A percentile compares a stretch with the other conserved stretches of the same genome.
These are phyloP conservation scores for Coendou prehensilis DNA, from an alignment of 2,797 vertebrate genomes.

Conservation along the genomic window DNA sequence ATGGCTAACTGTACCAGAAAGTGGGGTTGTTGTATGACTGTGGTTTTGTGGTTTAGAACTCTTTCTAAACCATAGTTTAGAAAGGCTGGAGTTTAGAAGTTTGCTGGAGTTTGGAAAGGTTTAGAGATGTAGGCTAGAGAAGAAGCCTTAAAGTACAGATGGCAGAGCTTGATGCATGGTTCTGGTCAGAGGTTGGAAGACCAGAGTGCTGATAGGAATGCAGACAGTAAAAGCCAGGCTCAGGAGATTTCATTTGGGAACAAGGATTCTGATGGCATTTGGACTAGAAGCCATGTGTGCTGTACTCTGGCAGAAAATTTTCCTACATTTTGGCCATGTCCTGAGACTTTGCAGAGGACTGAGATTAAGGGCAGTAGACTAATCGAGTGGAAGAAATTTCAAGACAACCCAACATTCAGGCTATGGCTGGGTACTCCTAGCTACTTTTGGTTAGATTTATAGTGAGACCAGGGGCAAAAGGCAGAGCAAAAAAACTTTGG, in stretches of 20 bases:
- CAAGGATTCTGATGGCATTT: neutral
- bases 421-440: neutral
- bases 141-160: neutral
- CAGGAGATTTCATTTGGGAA: neutral
- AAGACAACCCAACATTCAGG: neutral
- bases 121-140: neutral
- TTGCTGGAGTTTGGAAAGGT: neutral
- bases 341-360: neutral
- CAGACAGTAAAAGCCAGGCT: neutral
- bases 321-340: neutral
- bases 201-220: neutral
- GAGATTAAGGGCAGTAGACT: neutral
- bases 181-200: neutral
- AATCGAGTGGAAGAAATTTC: neutral
- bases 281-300: neutral
- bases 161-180: neutral
- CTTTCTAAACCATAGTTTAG: neutral
- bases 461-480: neutral
- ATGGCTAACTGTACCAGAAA: neutral
- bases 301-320: neutral
- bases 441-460: neutral
- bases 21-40: neutral
- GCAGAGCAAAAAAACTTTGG: neutral
- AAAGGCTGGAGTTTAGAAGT: neutral
- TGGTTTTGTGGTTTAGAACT: neutral